phyloP scores from a whole-genome alignment of 2,888 invertebrate genomes.

The Ashinkailepas kermadecensis region DNA sequence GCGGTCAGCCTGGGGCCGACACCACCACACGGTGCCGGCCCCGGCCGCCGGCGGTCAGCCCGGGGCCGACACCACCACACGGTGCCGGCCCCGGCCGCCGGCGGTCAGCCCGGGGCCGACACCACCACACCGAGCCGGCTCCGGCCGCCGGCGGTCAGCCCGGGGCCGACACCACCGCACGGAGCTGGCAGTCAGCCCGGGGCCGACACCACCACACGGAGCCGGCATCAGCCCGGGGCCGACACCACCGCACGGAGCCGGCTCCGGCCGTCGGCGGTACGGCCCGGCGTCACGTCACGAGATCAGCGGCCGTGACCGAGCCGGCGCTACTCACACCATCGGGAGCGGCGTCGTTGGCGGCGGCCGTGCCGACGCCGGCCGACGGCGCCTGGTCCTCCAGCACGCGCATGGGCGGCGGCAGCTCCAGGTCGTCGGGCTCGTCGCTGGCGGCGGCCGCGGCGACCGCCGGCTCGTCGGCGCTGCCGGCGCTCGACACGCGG shows the following conservation, averaged over 20 bases:
- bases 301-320: no score
- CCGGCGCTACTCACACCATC: neutral
- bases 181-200: no score
- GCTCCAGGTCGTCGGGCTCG: conserved; percentile 59
- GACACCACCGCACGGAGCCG: neutral
- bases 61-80: neutral
- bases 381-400: conserved; percentile 50
- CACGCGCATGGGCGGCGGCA: conserved; percentile 95
- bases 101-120: neutral
- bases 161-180: neutral
- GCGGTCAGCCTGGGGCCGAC: no score
- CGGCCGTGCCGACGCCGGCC: conserved; percentile 17
- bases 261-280: no score
- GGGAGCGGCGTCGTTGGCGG: neutral
- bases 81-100: no score
- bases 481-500: neutral
- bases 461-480: neutral
- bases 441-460: conserved; percentile 47
- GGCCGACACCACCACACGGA: no score
- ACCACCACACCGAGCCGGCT: no score
- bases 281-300: neutral
- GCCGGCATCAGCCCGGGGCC: neutral
- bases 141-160: no score
- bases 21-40: no score
- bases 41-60: no score